Base-by-base conservation (phyloP, 1,140 invertebrate genomes). In the Pseudachorutes palmiensis region DNA sequence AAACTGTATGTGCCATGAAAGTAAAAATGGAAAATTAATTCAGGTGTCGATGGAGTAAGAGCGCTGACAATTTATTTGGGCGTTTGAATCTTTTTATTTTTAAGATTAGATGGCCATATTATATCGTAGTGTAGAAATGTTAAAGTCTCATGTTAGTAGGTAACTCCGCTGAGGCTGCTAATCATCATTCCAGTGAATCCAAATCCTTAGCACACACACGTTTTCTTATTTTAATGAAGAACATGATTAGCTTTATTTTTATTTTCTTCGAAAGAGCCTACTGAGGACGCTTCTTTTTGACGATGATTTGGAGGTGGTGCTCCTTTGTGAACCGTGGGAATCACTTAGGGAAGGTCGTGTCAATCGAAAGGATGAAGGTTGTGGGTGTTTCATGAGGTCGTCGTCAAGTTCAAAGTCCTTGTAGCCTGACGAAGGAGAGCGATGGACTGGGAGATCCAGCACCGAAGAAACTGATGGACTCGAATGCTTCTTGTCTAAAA, bases 401-500 rank as follows among this genome's bases (percentile, higher is more conserved):
- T n/a, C n/a, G n/a, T n/a, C n/a, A n/a, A n/a, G n/a, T n/a, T n/a
- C n/a, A n/a, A n/a, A n/a, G n/a, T n/a, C n/a, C n/a, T n/a, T n/a
- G n/a, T n/a, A n/a, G n/a, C n/a, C n/a, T n/a, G n/a, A n/a, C n/a
- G n/a, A n/a, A n/a, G n/a, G n/a, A n/a, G n/a, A n/a, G 55, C 3
- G 3, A 9, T 32, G 59, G 3, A 12, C 31, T 30, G 33, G 19
- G 29, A 31, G 24, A 29, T 30, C 59, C 9, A 61, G 30, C 9
- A 32, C 19, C 22, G 24, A 12, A 19, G 59, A 22, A 24, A 22
- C n/a, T 12, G 28, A 58, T 12, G 19, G 9, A 19, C 19, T 45
- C 19, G 36, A 55, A 12, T 55, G 12, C 51, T 66, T 55, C 65
- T 66, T 66, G 49, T 66, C 65, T 66, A 31, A 26, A 48, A 61